These are phyloP conservation scores for Tenebrosternarchus preto DNA, from an alignment of 2,113 vertebrate species.

Conservation along the genomic window DNA sequence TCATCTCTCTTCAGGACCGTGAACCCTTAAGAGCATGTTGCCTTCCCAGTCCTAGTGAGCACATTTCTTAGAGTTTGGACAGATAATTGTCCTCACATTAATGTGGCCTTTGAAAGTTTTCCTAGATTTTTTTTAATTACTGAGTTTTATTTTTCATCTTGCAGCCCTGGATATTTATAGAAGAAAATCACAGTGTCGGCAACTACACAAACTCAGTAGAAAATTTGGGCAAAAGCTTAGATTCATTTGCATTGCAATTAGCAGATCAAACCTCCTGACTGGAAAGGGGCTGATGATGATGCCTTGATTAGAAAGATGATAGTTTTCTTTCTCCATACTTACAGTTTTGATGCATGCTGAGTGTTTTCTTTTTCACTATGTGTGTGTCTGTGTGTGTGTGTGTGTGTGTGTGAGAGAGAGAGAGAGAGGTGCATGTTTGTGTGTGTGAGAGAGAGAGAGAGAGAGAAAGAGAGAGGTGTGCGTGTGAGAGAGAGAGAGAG, in stretches of 20 bases:
- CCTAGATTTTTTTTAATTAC: slow-evolving; percentile 40
- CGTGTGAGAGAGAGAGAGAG: too few species aligned
- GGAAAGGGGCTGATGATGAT: slow-evolving; percentile 69
- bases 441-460: background rate
- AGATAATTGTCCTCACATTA: background rate
- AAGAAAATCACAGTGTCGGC: slow-evolving; percentile 46
- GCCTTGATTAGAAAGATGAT: slow-evolving; percentile 69
- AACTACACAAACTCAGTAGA: slow-evolving; percentile 47
- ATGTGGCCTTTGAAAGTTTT: background rate
- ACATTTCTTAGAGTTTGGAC: background rate
- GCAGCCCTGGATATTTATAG: slow-evolving; percentile 46
- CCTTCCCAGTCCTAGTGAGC: background rate
- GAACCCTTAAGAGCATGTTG: too few species aligned
- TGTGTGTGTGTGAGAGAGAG: background rate
- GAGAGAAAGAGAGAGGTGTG: too few species aligned
- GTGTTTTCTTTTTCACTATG: too few species aligned
- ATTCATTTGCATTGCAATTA: slow-evolving; percentile 73
- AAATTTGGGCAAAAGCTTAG: slow-evolving; percentile 63
- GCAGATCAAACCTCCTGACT: slow-evolving; percentile 73
- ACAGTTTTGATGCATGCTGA: slow-evolving; percentile 1
- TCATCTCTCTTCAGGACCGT: too few species aligned
- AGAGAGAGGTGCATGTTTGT: background rate
- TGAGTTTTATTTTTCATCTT: background rate
- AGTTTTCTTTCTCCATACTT: slow-evolving; percentile 6
- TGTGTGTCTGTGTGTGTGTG: background rate